Conservation (phyloP, 2,113 vertebrate species). For the Canis aureus region DNA sequence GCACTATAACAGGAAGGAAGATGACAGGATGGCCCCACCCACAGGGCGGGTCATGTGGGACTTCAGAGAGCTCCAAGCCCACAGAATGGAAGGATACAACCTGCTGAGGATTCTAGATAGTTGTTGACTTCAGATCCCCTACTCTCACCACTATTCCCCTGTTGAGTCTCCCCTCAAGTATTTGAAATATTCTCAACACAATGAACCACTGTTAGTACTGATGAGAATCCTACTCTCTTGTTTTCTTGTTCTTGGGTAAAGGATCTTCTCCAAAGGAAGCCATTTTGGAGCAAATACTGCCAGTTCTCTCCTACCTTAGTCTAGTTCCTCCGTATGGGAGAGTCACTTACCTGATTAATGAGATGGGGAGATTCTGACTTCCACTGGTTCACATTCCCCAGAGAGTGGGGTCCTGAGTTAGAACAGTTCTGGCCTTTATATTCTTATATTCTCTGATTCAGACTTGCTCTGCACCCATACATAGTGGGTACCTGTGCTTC, state of each 20-base stretch:
- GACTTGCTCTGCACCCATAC: not conserved
- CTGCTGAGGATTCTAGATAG: not conserved
- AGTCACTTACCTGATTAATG: not conserved
- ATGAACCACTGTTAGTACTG: not conserved
- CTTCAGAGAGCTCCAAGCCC: not conserved
- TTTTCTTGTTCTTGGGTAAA: not conserved
- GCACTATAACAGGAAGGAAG: not conserved
- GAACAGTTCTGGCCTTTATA: not conserved
- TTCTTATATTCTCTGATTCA: not conserved
- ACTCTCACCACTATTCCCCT: not conserved
- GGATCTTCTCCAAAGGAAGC: not conserved
- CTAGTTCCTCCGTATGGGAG: not conserved
- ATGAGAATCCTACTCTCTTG: not conserved
- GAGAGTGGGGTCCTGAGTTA: not conserved
- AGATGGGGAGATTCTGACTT: not conserved
- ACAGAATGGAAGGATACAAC: not conserved
- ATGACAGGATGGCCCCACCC: not conserved
- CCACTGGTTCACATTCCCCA: not conserved
- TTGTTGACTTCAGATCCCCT: not conserved
- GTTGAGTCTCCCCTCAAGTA: not conserved
- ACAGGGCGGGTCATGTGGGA: not conserved
- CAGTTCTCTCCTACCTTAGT: not conserved
- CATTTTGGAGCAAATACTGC: not conserved
- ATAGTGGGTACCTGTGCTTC: not conserved
- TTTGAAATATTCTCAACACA: not conserved